Base-by-base conservation (phyloP, 2,888 invertebrate species). In the Gymnocheta viridis region DNA sequence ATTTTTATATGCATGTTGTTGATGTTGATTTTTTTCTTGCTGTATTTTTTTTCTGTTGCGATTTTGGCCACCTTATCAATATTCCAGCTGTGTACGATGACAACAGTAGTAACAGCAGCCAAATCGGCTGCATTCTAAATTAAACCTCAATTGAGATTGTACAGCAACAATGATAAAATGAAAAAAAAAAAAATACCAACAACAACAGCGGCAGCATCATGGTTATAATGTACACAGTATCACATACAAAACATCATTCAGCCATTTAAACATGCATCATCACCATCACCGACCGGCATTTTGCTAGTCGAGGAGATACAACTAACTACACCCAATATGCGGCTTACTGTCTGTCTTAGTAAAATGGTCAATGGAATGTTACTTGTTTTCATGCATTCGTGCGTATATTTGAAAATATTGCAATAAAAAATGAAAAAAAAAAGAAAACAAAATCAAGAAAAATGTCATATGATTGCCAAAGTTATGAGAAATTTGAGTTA, bases 341-440 rank as follows among this genome's bases (percentile, higher is more conserved):
- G 83, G 79, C 83, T 83, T 51, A 72, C 85, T 86, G 86, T 81
- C 84, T 87, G 88, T 86, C 87, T 88, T 87, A 86, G 87, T 84
- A 88, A 90, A 91, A 90, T 91, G 90, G 90, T 89, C 91, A 90
- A 88, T 83, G 91, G 90, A 91, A 90, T 90, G 89, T 87, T 89
- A 89, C 90, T 89, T 86, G 90, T 90, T 90, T 90, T 86, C 86
- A 86, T 87, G 80, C 78, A 85, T 78, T 82, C 49, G 47, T 49
- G 41, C 56, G 38, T 56, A 77, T 60, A 66, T 76, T 76, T 66
- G 47, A 64, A 66, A 76, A 66, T 58, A 66, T 56, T 56, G 56
- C 14, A 24, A 49, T 49, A 51, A 24, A 77, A 76, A 73, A 66
- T 19, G 14, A 35, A 29, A 66, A 58, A 70, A 29, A 51, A 51